Base-by-base conservation (phyloP, 53 echinoderm and acorn worm genomes). In the Pentamera pediparva region DNA sequence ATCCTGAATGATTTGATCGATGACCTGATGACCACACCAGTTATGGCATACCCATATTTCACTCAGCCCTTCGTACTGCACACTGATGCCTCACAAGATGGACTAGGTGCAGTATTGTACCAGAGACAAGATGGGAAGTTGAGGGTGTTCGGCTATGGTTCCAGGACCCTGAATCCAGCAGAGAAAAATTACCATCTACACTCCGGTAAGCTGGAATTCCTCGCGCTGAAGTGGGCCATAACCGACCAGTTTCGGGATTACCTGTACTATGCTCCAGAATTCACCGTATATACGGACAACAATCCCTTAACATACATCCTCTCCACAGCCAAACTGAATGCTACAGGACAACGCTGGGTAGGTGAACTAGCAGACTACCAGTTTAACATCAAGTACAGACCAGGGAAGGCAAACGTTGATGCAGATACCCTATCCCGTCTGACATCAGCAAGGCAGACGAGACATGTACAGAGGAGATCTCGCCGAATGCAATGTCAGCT, bases 181-280 rank as follows among this genome's bases (percentile, higher is more conserved):
- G 82, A 86, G 81, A 86, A 82, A 27, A 82, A 86, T 54, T 86
- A 86, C 52, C 82, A 86, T 28, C 56, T 80, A 12, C 81, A 82
- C 21, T 85, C 76, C 13, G 85, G 85, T 18, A 86, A 86, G 26
- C 61, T 86, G 1, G 81, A 86, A 38, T 86, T 86, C 35, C 40
- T 86, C 3, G 87, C 87, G 2, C 43, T 82, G 9, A 82, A 86
- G 27, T 86, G 86, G 86, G 79, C 82, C 3, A 49, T 86, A 11
- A 56, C 78, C 18, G 75, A 82, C 0, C 70, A 82, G 20, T 87
- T 87, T 38, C 62, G 82, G 3, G 78, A 82, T 17, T 87, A 87
- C 26, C 34, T 87, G 21, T 77, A 67, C 26, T 82, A 82, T 62
- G 78, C 82, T 17, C 45, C 39, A 15, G 39, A 27, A 27, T 82